These are phyloP conservation scores for Neocrepidodera transversa DNA, from an alignment of 2,888 invertebrate genomes.

Conservation along the genomic window DNA sequence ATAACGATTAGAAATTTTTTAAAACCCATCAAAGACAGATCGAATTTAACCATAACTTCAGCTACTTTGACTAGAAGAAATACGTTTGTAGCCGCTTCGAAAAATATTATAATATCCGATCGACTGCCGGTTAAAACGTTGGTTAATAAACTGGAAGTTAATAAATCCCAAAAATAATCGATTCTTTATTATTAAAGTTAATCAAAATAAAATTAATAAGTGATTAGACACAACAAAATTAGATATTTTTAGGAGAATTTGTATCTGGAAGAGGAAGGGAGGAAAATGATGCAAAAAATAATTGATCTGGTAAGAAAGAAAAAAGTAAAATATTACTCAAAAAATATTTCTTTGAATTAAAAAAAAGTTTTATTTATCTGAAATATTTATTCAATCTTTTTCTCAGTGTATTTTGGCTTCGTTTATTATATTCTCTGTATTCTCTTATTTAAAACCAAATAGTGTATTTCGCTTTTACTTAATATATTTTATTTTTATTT, in stretches of 20 bases:
- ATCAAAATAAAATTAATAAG: no score
- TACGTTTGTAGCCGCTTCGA: slow-evolving; percentile 38
- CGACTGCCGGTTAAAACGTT: slow-evolving; percentile 49
- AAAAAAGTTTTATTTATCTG: no score
- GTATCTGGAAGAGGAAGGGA: slow-evolving; percentile 15
- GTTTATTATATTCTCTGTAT: no score
- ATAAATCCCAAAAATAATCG: slow-evolving; percentile 33
- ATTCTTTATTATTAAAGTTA: slow-evolving; percentile 5
- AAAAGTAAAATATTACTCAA: no score
- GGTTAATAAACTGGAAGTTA: slow-evolving; percentile 47
- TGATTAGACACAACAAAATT: slow-evolving; percentile 5
- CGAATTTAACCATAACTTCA: slow-evolving; percentile 42
- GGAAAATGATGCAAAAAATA: slow-evolving; percentile 11
- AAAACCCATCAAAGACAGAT: slow-evolving; percentile 44
- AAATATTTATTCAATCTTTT: no score
- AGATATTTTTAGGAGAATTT: slow-evolving; percentile 30
- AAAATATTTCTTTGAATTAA: no score
- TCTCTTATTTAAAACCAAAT: no score
- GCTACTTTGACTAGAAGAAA: slow-evolving; percentile 37
- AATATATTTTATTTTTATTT: no score
- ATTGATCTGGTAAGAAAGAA: slow-evolving; percentile 25
- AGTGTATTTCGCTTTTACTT: no score
- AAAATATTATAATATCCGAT: slow-evolving; percentile 39
- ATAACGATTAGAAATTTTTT: slow-evolving; percentile 36
- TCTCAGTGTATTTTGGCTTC: no score